Evolutionary conservation across 2,113 vertebrate genomes (phyloP).

Genomic region (Odocoileus hemionus): DNA sequence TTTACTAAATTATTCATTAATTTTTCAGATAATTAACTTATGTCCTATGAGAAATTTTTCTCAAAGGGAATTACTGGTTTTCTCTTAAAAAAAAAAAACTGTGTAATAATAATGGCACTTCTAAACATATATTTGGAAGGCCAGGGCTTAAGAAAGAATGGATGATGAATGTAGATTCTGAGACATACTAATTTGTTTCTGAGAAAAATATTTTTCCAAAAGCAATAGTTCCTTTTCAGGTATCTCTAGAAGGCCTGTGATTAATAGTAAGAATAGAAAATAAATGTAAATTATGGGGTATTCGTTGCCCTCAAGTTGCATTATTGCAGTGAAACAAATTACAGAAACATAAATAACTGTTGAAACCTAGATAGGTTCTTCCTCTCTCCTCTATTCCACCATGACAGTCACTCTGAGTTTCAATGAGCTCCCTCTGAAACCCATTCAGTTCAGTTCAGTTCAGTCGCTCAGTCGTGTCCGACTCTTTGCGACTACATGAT

Average conservation of each 20-base stretch:
- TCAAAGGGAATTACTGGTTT: background rate
- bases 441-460: background rate
- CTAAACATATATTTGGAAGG: background rate
- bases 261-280: background rate
- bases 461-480: too few relatives aligned
- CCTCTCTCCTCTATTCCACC: background rate
- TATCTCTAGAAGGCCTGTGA: background rate
- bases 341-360: background rate
- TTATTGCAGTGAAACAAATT: background rate
- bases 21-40: background rate
- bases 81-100: background rate
- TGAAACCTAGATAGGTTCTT: background rate
- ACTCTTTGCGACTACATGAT: too few relatives aligned
- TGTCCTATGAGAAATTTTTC: background rate
- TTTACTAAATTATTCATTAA: background rate
- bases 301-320: background rate
- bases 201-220: background rate
- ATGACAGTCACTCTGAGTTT: background rate
- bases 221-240: background rate
- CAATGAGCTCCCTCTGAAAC: background rate
- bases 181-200: background rate
- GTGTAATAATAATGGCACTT: constrained; percentile 16
- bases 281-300: background rate
- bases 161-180: background rate
- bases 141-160: background rate